Conservation (phyloP, 2,888 invertebrate species). For the Tuberolachnus salignus region DNA sequence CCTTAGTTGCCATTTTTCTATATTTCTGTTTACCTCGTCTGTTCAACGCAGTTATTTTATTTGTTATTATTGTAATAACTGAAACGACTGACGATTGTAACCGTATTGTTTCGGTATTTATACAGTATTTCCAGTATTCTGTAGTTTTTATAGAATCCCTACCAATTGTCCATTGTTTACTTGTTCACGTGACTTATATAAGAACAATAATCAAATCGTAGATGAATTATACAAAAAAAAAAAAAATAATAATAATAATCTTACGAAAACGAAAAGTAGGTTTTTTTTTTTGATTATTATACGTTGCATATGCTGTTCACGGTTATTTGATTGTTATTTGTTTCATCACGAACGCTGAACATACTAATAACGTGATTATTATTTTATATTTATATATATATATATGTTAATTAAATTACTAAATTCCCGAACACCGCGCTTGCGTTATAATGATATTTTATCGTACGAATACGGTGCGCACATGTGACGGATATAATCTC, state of each 20-base stretch:
- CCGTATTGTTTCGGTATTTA: slow-evolving; percentile 23
- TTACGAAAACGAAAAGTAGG: neutral
- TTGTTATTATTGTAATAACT: neutral
- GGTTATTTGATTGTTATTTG: slow-evolving; percentile 19
- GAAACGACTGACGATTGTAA: slow-evolving; percentile 19
- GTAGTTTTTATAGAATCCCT: slow-evolving; percentile 3
- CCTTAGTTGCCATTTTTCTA: slow-evolving; percentile 31
- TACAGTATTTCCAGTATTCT: neutral
- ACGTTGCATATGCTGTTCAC: slow-evolving; percentile 19
- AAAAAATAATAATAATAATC: neutral
- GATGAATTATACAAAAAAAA: slow-evolving; percentile 19
- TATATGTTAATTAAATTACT: no score
- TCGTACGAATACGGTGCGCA: no score
- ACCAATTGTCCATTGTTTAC: neutral
- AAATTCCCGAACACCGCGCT: no score
- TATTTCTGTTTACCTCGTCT: neutral
- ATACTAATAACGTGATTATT: neutral
- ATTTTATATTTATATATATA: neutral
- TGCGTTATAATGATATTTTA: no score
- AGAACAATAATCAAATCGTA: slow-evolving; percentile 15
- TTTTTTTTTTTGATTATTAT: no score
- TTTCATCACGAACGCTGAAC: neutral
- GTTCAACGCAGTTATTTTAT: neutral
- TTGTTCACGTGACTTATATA: neutral
- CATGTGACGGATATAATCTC: no score